Base-by-base conservation (phyloP, 2,888 invertebrate genomes). In the Himalopsyche tibetana region DNA sequence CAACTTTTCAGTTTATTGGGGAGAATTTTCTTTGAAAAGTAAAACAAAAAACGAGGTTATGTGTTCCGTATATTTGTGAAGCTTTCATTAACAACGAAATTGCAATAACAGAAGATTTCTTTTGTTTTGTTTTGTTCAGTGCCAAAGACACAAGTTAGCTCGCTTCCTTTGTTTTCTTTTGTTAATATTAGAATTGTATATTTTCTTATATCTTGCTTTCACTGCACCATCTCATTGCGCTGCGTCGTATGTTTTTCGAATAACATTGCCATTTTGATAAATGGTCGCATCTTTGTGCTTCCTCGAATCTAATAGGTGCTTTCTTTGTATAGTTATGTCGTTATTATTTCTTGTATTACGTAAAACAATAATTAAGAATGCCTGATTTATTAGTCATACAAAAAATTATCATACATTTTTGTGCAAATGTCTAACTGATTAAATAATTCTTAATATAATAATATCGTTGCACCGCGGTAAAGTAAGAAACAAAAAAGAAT, bases 101-200 rank as follows among this genome's bases (percentile, higher is more conserved):
- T 63, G 63, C 63, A 63, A 63, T 63, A 63, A 11, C 19, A 19
- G 56, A 56, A 5, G 56, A n/a, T 63, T 63, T 15, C 28, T 63
- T 63, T 63, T 63, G 63, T 63, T 63, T 56, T 56, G 56, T 17
- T 56, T 63, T 28, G 63, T 63, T 63, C 28, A 19, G 63, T 63
- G 63, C 63, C 63, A 63, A 63, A 63, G 63, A 63, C 63, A 63
- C 63, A 63, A 63, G 63, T 63, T 63, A 63, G 63, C 28, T 63
- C 63, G 63, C 63, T n/a, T 19, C 28, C 63, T 19, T 63, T 19
- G 63, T 63, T 63, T 19, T 63, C n/a, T 63, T n/a, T 63, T 63
- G 63, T 63, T 63, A 11, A 63, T 63, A 63, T 19, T 63, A 63
- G 63, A 63, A 63, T 63, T 63, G 19, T 63, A 28, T 63, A 63